Conservation (phyloP, 2,797 vertebrate genomes). For the Peromyscus attwateri region DNA sequence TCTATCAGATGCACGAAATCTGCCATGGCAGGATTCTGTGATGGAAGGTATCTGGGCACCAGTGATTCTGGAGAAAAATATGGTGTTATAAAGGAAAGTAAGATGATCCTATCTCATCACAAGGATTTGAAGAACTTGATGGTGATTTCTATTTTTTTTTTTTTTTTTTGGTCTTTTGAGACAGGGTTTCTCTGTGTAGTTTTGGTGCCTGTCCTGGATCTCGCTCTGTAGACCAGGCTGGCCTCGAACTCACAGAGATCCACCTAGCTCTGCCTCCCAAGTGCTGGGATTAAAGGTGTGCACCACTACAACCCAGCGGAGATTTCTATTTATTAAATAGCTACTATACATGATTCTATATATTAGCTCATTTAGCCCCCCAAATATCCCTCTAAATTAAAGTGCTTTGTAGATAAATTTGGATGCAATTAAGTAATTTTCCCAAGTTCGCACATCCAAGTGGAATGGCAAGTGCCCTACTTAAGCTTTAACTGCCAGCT, state of each 20-base stretch:
- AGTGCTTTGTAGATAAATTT: not conserved
- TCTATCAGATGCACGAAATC: not conserved
- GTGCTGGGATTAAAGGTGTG: too few species aligned
- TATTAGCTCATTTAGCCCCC: not conserved
- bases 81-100: not conserved
- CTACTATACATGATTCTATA: not conserved
- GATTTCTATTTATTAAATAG: conserved; percentile 15
- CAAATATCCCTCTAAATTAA: not conserved
- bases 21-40: not conserved
- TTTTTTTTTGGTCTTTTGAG: too few species aligned
- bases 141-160: not conserved
- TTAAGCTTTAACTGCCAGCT: not conserved
- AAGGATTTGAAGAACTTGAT: conserved; percentile 12
- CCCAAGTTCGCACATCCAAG: not conserved
- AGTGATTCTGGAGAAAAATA: conserved; percentile 3
- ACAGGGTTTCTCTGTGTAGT: too few species aligned
- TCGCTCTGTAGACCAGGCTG: too few species aligned
- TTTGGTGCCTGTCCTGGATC: too few species aligned
- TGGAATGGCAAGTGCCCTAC: not conserved
- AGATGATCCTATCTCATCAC: not conserved
- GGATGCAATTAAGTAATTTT: not conserved
- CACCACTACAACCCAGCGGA: too few species aligned
- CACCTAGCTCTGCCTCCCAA: too few species aligned
- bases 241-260: too few species aligned
- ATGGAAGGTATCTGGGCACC: not conserved